Conservation (phyloP, 35 echinoderm and acorn worm species). For the Strongylocentrotus purpuratus region DNA sequence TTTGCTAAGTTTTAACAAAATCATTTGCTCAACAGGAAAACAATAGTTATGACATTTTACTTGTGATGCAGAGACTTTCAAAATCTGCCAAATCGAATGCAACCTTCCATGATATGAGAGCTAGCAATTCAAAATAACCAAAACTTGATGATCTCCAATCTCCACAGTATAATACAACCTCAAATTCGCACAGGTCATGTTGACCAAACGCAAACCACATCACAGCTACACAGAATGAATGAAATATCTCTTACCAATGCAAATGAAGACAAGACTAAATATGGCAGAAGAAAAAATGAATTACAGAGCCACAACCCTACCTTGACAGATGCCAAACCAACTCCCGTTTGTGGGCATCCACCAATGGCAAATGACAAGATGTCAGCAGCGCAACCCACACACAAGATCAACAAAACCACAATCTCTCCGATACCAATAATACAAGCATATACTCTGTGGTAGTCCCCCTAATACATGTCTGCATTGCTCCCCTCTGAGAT, state of each 20-base stretch:
- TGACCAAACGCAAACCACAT: neutral
- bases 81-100: too few species aligned
- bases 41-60: too few species aligned
- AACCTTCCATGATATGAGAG: too few species aligned
- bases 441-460: neutral
- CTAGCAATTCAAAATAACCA: too few species aligned
- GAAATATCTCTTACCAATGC: neutral
- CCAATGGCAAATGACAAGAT: neutral
- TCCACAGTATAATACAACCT: too few species aligned
- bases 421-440: neutral
- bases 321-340: neutral
- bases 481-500: neutral
- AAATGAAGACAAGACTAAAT: neutral
- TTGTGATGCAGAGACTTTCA: too few species aligned
- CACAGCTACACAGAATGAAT: neutral
- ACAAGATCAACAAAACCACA: conserved; percentile 17
- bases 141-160: too few species aligned
- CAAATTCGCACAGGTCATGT: too few species aligned
- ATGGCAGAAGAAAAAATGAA: neutral
- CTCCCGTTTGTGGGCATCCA: neutral
- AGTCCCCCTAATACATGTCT: neutral
- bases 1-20: too few species aligned
- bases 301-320: neutral
- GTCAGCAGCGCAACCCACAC: neutral
- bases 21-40: too few species aligned